Percentiles rank a stretch among this genome's conserved stretches.
These are phyloP conservation scores for Atethmia centrago DNA, from an alignment of 2,888 invertebrate species.

Conservation along the genomic window DNA sequence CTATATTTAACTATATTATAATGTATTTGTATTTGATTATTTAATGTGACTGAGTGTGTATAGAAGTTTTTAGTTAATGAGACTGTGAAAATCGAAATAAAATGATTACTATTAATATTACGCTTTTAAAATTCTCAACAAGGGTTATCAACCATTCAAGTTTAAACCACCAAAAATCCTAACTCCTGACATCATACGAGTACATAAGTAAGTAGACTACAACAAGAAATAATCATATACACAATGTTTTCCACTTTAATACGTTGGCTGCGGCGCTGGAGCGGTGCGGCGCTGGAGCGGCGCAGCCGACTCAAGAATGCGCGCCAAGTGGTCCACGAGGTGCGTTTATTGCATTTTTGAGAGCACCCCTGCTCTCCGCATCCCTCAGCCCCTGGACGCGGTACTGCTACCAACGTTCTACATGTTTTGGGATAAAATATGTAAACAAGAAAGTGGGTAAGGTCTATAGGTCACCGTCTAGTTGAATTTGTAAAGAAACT, in stretches of 20 bases:
- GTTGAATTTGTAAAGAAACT: background rate
- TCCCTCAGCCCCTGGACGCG: conserved; percentile 2
- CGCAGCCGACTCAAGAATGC: conserved; percentile 65
- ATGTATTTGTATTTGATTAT: too few species aligned
- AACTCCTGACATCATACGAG: background rate
- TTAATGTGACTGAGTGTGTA: too few species aligned
- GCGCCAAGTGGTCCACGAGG: conserved; percentile 65
- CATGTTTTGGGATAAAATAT: conserved; percentile 32
- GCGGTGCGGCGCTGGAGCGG: conserved; percentile 21
- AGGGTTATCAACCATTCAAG: background rate
- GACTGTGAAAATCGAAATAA: too few species aligned
- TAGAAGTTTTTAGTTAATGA: too few species aligned
- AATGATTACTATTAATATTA: too few species aligned
- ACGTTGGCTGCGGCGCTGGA: conserved; percentile 49
- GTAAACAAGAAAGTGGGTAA: background rate
- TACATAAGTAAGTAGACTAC: conserved; percentile 38
- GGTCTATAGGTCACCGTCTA: background rate
- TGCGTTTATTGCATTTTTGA: conserved; percentile 83
- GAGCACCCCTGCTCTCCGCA: conserved; percentile 51
- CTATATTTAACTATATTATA: too few species aligned
- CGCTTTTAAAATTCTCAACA: background rate
- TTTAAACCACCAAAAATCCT: background rate
- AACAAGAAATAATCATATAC: conserved; percentile 55
- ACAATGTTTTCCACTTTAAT: conserved; percentile 63
- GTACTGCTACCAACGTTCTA: conserved; percentile 40